A percentile compares a stretch with the other conserved stretches of the same genome.
These are phyloP conservation scores for Tubulanus polymorphus DNA, from an alignment of 2,888 invertebrate genomes.

Conservation along the genomic window DNA sequence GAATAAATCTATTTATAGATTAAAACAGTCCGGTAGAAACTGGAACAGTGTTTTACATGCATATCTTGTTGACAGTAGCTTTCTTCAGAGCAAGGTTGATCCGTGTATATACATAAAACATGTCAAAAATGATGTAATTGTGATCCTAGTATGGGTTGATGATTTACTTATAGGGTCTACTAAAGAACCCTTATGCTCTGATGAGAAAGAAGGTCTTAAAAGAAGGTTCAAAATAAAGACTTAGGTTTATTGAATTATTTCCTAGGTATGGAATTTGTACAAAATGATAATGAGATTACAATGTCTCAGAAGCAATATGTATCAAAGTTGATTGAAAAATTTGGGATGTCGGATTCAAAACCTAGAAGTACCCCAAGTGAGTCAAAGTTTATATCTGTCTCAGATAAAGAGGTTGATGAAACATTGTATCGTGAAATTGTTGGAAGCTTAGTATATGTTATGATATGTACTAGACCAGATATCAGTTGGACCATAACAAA, in stretches of 20 bases:
- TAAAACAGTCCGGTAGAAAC: constrained; percentile 22
- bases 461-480: constrained; percentile 11
- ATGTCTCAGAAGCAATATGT: constrained; percentile 5
- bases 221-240: constrained; percentile 1
- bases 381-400: neutral
- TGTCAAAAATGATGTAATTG: constrained; percentile 3
- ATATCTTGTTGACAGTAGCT: constrained; percentile 11
- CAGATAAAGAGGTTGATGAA: neutral
- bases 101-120: constrained; percentile 10
- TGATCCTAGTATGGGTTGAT: constrained; percentile 14
- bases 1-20: constrained; percentile 21
- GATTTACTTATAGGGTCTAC: neutral
- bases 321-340: neutral
- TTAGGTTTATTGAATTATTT: constrained; percentile 6
- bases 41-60: constrained; percentile 18
- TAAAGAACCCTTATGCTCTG: neutral
- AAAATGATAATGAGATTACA: neutral
- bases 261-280: constrained; percentile 8
- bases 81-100: constrained; percentile 11
- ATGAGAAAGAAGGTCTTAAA: neutral
- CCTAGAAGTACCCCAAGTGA: constrained; percentile 6
- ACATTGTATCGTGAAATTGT: constrained; percentile 6
- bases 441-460: constrained; percentile 8
- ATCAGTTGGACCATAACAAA: constrained; percentile 7
- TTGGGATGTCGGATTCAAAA: constrained; percentile 6